Percentiles rank a stretch among this genome's conserved stretches.
Evolutionary conservation across 2,797 vertebrate species (phyloP).

Genomic region (Rhinichthys osculus): DNA sequence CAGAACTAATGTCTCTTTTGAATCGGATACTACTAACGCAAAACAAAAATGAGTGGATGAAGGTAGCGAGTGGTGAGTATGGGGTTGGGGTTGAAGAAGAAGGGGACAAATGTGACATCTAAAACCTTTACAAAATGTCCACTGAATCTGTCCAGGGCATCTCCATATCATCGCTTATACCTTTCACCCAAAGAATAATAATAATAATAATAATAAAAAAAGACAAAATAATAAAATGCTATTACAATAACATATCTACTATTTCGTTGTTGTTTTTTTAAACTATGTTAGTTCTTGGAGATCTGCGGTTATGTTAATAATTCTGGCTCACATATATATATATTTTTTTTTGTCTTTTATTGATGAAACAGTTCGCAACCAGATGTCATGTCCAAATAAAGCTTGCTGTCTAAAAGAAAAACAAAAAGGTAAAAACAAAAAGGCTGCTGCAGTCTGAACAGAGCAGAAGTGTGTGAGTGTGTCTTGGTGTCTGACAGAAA

Average conservation of each 20-base stretch:
- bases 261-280: constrained; percentile 43
- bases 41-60: constrained; percentile 44
- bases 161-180: constrained; percentile 55
- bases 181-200: constrained; percentile 46
- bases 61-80: constrained; percentile 25
- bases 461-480: constrained; percentile 69
- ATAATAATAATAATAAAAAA: constrained; percentile 1
- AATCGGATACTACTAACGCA: constrained; percentile 36
- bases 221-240: constrained; percentile 28
- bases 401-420: constrained; percentile 83
- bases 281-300: constrained; percentile 70
- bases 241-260: constrained; percentile 45
- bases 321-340: constrained; percentile 61
- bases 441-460: constrained; percentile 83
- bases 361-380: constrained; percentile 81
- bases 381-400: constrained; percentile 83
- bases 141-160: constrained; percentile 44
- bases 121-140: constrained; percentile 35
- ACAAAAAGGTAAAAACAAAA: constrained; percentile 49
- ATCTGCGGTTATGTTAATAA: constrained; percentile 66
- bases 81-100: constrained; percentile 6
- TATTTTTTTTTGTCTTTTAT: constrained; percentile 63
- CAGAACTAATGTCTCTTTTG: constrained; percentile 62
- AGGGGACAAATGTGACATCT: constrained; percentile 44
- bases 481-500: constrained; percentile 77